Evolutionary conservation across 1,140 invertebrate species (phyloP), one percentile per base, ranked within the genome.

Genomic region (Drosophila kohkoa): DNA sequence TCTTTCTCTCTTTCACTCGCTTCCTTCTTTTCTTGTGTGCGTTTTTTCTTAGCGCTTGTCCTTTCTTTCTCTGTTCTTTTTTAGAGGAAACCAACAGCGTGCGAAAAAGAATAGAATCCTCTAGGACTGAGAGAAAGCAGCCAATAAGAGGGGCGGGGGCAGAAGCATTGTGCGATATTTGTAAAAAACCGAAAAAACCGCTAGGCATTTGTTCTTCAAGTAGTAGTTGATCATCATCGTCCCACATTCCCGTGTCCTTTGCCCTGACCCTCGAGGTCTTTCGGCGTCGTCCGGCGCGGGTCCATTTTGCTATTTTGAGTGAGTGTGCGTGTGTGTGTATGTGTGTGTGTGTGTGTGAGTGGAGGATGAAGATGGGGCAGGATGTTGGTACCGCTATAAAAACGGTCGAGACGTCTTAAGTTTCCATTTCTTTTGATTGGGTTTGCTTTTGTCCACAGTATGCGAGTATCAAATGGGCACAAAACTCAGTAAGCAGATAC

Each of bases 301-400:
- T 70, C 72, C 76, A 72, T 88, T 82, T 74, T 70, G 59, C 64
- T 76, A 73, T 70, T 65, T 62, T 76, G 25, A 28, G 28, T 30
- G 49, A 1, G 49, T 16, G 32, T 32, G 7, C 30, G 11, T 52
- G 28, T 13, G 49, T 5, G 30, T 20, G 16, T 20, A 1, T 20
- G 49, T 16, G 32, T 32, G 7, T 3, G 25, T 52, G 28, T 30
- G 49, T 5, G 20, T 51, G 25, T 28, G 48, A 1, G 48, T 16
- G 32, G 45, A 46, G 45, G 45, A 20, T 46, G 38, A 15, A 64
- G 59, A 77, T 68, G 69, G 75, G 77, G 80, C 83, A 88, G 83
- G 83, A 88, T 88, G 81, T 88, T 78, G 85, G 85, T 88, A 88
- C 83, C 83, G 83, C 83, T 88, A 88, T 88, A 69, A 74, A 68